Evolutionary conservation across 2,113 vertebrate species (phyloP), one percentile per base, ranked within the genome.

Genomic region (Myotis yumanensis): DNA sequence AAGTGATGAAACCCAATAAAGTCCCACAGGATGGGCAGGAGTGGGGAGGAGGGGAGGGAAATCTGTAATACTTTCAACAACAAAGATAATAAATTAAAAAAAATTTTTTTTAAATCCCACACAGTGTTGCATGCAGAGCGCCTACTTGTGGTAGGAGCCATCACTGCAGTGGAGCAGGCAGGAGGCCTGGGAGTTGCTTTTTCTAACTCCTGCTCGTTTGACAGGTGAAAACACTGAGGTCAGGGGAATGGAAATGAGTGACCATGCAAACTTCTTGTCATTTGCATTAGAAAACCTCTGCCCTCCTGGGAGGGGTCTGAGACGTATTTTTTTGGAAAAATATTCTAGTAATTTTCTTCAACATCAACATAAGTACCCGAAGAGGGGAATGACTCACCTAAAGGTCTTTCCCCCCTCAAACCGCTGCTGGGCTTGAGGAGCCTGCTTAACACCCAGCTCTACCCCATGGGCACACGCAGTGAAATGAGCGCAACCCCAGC

Each of bases 331-430:
- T 62, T 59, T 16, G 46, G 11, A 32, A 32, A 81, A 59, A 89
- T 73, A 94, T n/a, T 72, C 69, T 59, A 89, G 35, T 25, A 28
- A 75, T 81, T 75, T 94, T 91, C 72, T 90, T 71, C 66, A 62
- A 93, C 22, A 83, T 43, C 25, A 32, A 10, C 40, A 48, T 66
- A 57, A 76, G 28, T 23, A 68, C 3, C 82, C n/a, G 68, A 91
- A 86, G 25, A 12, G 79, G 57, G 75, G 73, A 75, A 43, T 43
- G 37, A 30, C 15, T 43, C 18, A 76, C 32, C 43, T 32, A 52
- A 69, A 35, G 66, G 37, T n/a, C 48, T 37, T 77, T 81, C 35
- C 15, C 15, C 86, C 83, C 20, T 93, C 77, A 12, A 77, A 73
- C 52, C 75, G 25, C 20, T 22, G 54, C 64, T 80, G 15, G 89